Evolutionary conservation across 1,140 invertebrate genomes (phyloP), one percentile per base, ranked within the genome.

Genomic region (Drosophila willistoni): DNA sequence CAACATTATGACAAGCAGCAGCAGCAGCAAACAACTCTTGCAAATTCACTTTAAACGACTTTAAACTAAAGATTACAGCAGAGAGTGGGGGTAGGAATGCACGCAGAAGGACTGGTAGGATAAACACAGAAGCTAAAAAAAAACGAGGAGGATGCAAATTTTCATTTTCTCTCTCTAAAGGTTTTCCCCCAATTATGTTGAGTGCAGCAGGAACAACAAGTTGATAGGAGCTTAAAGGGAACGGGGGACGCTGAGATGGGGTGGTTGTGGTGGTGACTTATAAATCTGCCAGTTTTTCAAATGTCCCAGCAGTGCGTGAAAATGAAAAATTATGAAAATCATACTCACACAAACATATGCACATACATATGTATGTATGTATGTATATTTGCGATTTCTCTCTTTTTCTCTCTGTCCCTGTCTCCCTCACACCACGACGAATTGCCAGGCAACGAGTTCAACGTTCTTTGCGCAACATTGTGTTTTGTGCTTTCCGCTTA

Each of bases 381-480:
- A 56, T 33, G 41, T 59, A 55, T 68, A 74, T 14, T 7, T 14
- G 34, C 34, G 39, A 13, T 47, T 17, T 47, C 44, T 47, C 44
- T 59, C 57, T 70, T 41, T 41, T 33, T 67, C 19, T 63, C 14
- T 47, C 51, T 64, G 33, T 47, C 55, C 57, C 68, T 22, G 44
- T 44, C 12, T 36, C 42, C n/a, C 44, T 7, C 44, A 17, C 7
- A 12, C 17, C 19, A 51, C 17, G 17, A 51, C 44, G 44, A 51
- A 51, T 51, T 51, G 51, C 47, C 63, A 63, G 74, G 79, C 64
- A 63, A 79, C 60, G 84, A 89, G 83, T 87, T 87, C 83, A 87
- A 87, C 83, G 83, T 87, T 87, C 83, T 87, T 87, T 87, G 83
- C 83, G 81, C 83, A 87, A 87, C 83, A 87, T 87, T 87, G 83